Evolutionary conservation across 1,140 invertebrate genomes (phyloP), one percentile per base, ranked within the genome.

Genomic region (Bombus consobrinus): DNA sequence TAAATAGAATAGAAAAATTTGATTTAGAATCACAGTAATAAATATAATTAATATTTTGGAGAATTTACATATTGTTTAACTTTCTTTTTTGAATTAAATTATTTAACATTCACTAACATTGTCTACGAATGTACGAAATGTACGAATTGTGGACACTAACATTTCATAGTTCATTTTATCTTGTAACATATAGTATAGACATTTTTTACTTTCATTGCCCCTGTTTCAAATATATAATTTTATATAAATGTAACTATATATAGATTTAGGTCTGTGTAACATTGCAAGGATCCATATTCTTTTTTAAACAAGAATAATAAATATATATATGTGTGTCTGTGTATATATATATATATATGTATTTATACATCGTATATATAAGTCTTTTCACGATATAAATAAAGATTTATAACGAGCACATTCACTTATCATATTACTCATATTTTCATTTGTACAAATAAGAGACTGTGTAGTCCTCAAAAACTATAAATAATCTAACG

Each of bases 391-490:
- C 32, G 57, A 86, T 90, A 89, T 92, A 92, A 92, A 91, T 91
- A 92, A 91, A 88, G 77, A 88, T 89, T 89, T 81, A 59, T 86
- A 89, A 82, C 82, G 87, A 89, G 88, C 88, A 89, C 85, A 80
- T 71, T 88, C 69, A 89, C 53, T 75, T 72, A 81, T 82, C 75
- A 78, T 82, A 85, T 86, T 72, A 88, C 37, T 84, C 71, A 59
- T 89, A 88, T 84, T 79, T 85, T 81, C 53, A 79, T 92, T 91
- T 92, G 90, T 92, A 92, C 91, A 92, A 91, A 84, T 86, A 79
- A 81, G 91, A 87, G 83, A 84, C 86, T 77, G 62, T 62, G 13
- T 64, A 91, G 72, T 91, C 88, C 74, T 89, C 71, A 81, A 86
- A 86, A 84, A 88, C 81, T 87, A 83, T 86, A 88, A 83, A 87